Percentiles rank a stretch among this genome's conserved stretches.
Evolutionary conservation across 2,888 invertebrate species (phyloP).

Genomic region (Lasioglossum malachurum): DNA sequence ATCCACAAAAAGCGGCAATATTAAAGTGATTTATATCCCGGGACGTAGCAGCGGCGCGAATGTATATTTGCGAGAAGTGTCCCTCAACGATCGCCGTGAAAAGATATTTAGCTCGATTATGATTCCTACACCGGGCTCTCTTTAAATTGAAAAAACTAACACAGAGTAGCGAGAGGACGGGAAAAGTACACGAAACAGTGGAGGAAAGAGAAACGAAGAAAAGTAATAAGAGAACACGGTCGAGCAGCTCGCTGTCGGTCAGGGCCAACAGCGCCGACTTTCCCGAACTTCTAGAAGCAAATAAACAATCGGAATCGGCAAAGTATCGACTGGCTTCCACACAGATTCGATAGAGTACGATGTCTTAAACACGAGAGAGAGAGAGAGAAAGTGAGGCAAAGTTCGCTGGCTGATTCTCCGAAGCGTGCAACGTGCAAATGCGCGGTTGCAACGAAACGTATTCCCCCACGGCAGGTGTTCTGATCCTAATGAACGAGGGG

Average conservation of each 20-base stretch:
- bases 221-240: not conserved
- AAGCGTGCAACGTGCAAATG: not conserved
- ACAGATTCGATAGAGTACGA: not conserved
- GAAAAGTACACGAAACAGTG: not conserved
- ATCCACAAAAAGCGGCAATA: slow-evolving; percentile 9
- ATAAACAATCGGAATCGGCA: not conserved
- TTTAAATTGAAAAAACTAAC: not conserved
- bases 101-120: slow-evolving; percentile 4
- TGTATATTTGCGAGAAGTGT: not conserved
- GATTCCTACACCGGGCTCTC: not conserved
- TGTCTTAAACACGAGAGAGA: not conserved
- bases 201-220: not conserved
- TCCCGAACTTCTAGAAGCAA: not conserved
- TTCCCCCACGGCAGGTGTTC: not conserved
- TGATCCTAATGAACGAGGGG: slow-evolving; percentile 3
- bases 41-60: not conserved
- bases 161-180: not conserved
- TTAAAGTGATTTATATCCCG: not conserved
- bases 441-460: not conserved
- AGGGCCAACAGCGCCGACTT: not conserved
- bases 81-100: not conserved
- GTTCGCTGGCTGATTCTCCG: not conserved
- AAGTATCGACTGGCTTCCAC: not conserved
- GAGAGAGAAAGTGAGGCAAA: not conserved
- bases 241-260: not conserved